Evolutionary conservation across 2,888 invertebrate genomes (phyloP).

Genomic region (Xylota sylvarum): DNA sequence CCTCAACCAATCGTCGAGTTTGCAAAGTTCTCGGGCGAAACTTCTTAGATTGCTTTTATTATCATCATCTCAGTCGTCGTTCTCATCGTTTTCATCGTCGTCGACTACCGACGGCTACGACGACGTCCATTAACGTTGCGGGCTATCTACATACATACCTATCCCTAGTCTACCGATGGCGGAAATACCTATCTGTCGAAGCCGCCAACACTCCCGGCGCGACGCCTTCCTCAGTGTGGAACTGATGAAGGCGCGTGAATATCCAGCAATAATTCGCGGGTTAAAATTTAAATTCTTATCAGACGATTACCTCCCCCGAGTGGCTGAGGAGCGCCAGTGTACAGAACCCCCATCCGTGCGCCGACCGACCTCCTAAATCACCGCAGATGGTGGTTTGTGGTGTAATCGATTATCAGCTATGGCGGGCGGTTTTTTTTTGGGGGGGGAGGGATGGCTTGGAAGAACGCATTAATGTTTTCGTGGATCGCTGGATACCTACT

Average conservation of each 20-base stretch:
- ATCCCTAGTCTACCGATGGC: slow-evolving; percentile 20
- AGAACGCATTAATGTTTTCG: slow-evolving; percentile 48
- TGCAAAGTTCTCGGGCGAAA: slow-evolving; percentile 72
- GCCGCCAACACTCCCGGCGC: slow-evolving; percentile 25
- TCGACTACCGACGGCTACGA: slow-evolving; percentile 1
- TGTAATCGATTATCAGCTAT: slow-evolving; percentile 69
- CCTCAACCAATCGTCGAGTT: slow-evolving; percentile 32
- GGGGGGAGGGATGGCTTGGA: neutral
- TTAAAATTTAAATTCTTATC: slow-evolving; percentile 76
- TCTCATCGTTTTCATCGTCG: neutral
- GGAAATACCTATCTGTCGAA: slow-evolving; percentile 67
- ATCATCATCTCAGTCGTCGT: slow-evolving; percentile 69
- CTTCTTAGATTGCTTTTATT: slow-evolving; percentile 80
- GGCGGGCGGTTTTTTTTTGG: neutral
- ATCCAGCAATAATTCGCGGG: slow-evolving; percentile 72
- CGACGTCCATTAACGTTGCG: slow-evolving; percentile 57
- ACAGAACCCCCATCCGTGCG: neutral
- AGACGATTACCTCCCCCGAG: slow-evolving; percentile 63
- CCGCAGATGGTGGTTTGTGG: slow-evolving; percentile 58
- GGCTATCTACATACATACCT: slow-evolving; percentile 30
- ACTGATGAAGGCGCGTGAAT: slow-evolving; percentile 61
- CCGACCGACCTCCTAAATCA: slow-evolving; percentile 51
- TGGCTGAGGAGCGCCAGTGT: slow-evolving; percentile 19
- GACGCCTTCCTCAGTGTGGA: neutral
- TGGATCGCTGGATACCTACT: slow-evolving; percentile 28